A percentile compares a stretch with the other conserved stretches of the same genome.
Conservation (phyloP, 2,888 invertebrate species). For the Drosophila robusta region DNA sequence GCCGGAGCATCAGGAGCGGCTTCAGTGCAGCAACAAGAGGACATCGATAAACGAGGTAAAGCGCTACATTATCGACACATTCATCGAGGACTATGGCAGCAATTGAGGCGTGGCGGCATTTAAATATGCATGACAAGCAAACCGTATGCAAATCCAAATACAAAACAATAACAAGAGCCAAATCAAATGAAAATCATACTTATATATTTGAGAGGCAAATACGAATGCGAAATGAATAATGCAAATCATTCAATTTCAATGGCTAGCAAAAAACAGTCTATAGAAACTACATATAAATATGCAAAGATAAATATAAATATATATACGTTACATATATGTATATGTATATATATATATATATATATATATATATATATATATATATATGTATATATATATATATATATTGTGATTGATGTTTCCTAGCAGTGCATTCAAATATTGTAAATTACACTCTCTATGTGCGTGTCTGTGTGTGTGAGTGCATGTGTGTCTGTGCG, state of each 20-base stretch:
- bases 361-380: constrained; percentile 19
- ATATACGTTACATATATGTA: constrained; percentile 18
- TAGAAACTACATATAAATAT: constrained; percentile 17
- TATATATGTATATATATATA: constrained; percentile 30
- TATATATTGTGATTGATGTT: constrained; percentile 74
- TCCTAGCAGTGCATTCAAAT: constrained; percentile 66
- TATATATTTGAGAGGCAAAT: constrained; percentile 34
- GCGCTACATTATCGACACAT: constrained; percentile 85
- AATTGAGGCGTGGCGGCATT: constrained; percentile 68
- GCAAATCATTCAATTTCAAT: constrained; percentile 36
- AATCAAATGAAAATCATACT: constrained; percentile 50
- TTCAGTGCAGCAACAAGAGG: constrained; percentile 84
- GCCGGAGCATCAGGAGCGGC: constrained; percentile 83
- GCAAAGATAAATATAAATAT: constrained; percentile 27
- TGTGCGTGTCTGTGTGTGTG: constrained; percentile 2
- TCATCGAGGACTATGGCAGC: constrained; percentile 84
- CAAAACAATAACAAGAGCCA: constrained; percentile 22
- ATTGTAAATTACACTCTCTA: constrained; percentile 55
- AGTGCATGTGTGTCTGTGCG: constrained; percentile 1
- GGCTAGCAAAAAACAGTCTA: constrained; percentile 22
- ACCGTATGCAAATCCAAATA: constrained; percentile 29
- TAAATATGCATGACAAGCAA: constrained; percentile 29
- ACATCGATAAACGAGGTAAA: constrained; percentile 85
- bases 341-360: too few species aligned
- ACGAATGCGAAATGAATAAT: constrained; percentile 30